A percentile compares a stretch with the other conserved stretches of the same genome.
phyloP scores from a whole-genome alignment of 2,113 vertebrate species.

The Trogon surrucura region DNA sequence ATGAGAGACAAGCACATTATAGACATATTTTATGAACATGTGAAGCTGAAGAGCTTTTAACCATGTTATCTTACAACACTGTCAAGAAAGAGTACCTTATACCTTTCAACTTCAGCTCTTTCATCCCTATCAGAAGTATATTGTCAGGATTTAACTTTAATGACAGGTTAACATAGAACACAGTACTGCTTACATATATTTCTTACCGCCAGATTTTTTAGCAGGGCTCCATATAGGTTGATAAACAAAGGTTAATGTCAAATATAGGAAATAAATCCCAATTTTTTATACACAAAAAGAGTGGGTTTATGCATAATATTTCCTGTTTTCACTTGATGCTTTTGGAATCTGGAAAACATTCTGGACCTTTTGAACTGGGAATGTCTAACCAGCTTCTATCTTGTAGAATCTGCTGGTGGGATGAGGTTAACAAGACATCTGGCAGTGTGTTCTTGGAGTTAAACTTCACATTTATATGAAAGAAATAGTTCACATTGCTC shows the following conservation, averaged over 20 bases:
- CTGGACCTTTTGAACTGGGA: neutral
- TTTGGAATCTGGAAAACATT: neutral
- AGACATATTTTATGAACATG: neutral
- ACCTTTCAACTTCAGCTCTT: neutral
- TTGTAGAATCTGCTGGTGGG: neutral
- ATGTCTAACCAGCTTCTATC: neutral
- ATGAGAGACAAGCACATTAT: neutral
- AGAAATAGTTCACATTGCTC: neutral
- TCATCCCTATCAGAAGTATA: neutral
- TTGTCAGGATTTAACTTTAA: neutral
- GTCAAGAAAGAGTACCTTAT: neutral
- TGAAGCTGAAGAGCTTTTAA: neutral
- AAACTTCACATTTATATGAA: neutral
- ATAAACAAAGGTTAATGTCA: neutral
- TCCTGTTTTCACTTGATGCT: neutral
- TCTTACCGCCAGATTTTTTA: neutral
- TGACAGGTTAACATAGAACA: neutral
- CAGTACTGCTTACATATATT: neutral
- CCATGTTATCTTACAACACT: rapidly evolving
- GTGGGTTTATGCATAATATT: neutral
- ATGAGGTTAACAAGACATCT: neutral
- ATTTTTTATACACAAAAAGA: neutral
- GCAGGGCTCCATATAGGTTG: rapidly evolving
- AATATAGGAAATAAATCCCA: neutral
- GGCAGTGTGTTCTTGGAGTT: neutral